These are phyloP conservation scores for Melanotaenia parkinsoni DNA, from an alignment of 2,797 vertebrate genomes.

Conservation along the genomic window DNA sequence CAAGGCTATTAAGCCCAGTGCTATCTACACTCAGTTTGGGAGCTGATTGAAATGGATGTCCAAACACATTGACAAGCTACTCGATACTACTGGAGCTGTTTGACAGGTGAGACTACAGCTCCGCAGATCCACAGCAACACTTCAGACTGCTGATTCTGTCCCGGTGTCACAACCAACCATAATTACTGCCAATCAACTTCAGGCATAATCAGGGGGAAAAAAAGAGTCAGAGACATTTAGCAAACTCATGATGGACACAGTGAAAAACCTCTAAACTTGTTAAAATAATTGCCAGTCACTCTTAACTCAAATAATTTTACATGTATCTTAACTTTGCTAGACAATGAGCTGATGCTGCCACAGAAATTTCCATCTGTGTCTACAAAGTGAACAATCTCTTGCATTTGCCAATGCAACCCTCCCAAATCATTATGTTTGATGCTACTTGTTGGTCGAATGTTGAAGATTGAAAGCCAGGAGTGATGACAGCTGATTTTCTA, in stretches of 20 bases:
- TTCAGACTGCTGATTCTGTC: constrained; percentile 58
- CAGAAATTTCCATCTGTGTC: not conserved
- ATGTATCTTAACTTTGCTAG: constrained; percentile 6
- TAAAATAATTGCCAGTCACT: not conserved
- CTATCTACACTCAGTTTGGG: constrained; percentile 46
- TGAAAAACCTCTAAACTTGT: not conserved
- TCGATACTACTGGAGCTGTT: constrained; percentile 47
- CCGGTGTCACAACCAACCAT: constrained; percentile 56
- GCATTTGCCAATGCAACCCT: not conserved
- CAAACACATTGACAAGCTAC: constrained; percentile 55
- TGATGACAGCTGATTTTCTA: not conserved
- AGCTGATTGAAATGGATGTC: constrained; percentile 59
- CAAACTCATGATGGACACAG: not conserved
- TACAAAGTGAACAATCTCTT: not conserved
- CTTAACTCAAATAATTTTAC: constrained; percentile 1
- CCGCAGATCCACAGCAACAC: constrained; percentile 45
- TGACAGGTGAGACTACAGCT: constrained; percentile 60
- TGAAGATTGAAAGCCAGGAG: not conserved
- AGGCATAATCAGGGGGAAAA: constrained; percentile 13
- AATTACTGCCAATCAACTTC: constrained; percentile 68
- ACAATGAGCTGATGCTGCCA: constrained; percentile 24
- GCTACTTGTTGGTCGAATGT: not conserved
- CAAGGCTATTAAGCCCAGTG: constrained; percentile 35
- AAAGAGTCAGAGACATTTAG: not conserved
- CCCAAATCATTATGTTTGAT: not conserved